phyloP scores from a whole-genome alignment of 2,888 invertebrate species.

The Scaptomyza reducta region DNA sequence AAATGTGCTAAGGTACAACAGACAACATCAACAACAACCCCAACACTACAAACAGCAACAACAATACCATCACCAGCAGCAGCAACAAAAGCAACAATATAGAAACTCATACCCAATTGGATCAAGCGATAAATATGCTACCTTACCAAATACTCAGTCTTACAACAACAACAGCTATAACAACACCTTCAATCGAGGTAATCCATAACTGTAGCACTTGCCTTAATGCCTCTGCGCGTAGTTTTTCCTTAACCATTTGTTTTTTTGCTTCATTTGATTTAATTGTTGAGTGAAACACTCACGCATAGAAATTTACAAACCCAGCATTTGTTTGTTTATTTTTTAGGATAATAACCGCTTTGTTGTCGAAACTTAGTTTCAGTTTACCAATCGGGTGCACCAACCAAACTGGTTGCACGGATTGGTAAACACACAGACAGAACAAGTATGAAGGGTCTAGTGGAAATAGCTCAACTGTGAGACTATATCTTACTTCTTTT shows the following conservation, averaged over 20 bases:
- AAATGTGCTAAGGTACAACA: conserved; percentile 68
- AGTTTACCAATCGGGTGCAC: too few species aligned
- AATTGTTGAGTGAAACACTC: conserved; percentile 16
- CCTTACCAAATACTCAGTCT: conserved; percentile 57
- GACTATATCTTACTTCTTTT: background rate
- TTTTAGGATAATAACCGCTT: background rate
- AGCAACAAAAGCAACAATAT: conserved; percentile 79
- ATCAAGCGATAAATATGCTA: conserved; percentile 74
- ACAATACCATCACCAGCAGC: conserved; percentile 61
- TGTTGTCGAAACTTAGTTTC: conserved; percentile 15
- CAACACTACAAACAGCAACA: conserved; percentile 49
- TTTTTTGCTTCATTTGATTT: conserved; percentile 27
- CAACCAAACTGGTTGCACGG: conserved; percentile 28
- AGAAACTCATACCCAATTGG: conserved; percentile 81
- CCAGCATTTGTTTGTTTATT: background rate
- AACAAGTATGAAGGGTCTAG: conserved; percentile 10
- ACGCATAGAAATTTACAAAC: too few species aligned
- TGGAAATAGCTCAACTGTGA: background rate
- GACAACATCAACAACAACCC: conserved; percentile 64
- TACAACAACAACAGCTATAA: conserved; percentile 46
- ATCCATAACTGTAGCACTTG: conserved; percentile 33
- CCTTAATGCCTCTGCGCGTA: conserved; percentile 14
- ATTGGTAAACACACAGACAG: conserved; percentile 27
- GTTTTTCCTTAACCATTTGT: conserved; percentile 23
- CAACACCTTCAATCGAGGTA: conserved; percentile 74